Percentiles rank a stretch among this genome's conserved stretches.
phyloP scores from a whole-genome alignment of 2,888 invertebrate genomes.

The Ariolimax columbianus region DNA sequence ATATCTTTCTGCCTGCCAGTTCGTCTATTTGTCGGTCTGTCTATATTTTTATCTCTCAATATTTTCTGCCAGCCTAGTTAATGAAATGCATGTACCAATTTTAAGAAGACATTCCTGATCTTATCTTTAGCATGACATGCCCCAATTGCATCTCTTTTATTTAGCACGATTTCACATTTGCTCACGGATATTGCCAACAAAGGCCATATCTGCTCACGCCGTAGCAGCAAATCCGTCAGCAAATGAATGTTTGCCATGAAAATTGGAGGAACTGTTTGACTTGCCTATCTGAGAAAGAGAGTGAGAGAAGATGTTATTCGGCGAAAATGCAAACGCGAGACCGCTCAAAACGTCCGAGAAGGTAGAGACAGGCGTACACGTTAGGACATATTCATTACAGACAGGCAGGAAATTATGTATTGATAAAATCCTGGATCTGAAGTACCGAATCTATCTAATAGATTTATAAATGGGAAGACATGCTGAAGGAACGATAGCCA shows the following conservation, averaged over 20 bases:
- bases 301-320: neutral
- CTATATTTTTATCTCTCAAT: slow-evolving; percentile 9
- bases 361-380: no score
- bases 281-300: slow-evolving; percentile 16
- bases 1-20: neutral
- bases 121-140: neutral
- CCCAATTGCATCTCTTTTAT: slow-evolving; percentile 17
- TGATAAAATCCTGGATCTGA: no score
- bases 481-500: no score
- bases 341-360: neutral
- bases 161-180: slow-evolving; percentile 16
- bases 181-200: slow-evolving; percentile 22
- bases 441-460: no score
- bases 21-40: neutral
- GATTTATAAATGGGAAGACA: no score
- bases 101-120: neutral
- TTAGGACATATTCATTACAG: no score
- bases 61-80: neutral
- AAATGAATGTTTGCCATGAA: slow-evolving; percentile 27
- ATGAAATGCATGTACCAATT: neutral
- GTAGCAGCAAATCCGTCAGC: neutral
- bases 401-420: no score
- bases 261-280: slow-evolving; percentile 29
- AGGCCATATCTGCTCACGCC: slow-evolving; percentile 15
- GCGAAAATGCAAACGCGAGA: neutral